Conservation (phyloP, 2,113 vertebrate genomes). For the Chelonoidis abingdonii region DNA sequence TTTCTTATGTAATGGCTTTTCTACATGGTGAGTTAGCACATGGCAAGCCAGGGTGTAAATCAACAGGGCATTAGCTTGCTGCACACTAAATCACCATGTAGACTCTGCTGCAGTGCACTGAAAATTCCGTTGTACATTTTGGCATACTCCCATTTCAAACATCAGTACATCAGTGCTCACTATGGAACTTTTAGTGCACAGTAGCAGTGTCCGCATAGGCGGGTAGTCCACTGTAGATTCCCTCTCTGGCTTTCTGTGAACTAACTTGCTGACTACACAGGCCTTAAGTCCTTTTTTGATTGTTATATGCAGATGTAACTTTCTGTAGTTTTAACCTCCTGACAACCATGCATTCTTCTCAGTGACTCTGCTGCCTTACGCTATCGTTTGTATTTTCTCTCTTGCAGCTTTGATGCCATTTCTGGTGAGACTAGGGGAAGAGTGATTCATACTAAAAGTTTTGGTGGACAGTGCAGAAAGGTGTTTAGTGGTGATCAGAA, state of each 20-base stretch:
- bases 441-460: conserved; percentile 91
- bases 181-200: neutral
- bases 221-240: neutral
- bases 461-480: conserved; percentile 92
- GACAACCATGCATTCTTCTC: neutral
- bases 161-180: neutral
- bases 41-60: too few species aligned
- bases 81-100: neutral
- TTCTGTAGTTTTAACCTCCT: neutral
- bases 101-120: neutral
- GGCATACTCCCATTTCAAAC: neutral
- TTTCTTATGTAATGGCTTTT: neutral
- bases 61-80: too few species aligned
- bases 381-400: neutral
- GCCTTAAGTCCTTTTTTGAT: neutral
- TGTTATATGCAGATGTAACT: neutral
- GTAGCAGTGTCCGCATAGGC: neutral
- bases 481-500: conserved; percentile 85
- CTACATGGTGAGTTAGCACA: too few species aligned
- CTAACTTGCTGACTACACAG: neutral
- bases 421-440: conserved; percentile 80
- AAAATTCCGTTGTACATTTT: neutral
- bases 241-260: neutral
- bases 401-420: conserved; percentile 80
- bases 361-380: neutral